Percentiles rank a stretch among this genome's conserved stretches.
phyloP scores from a whole-genome alignment of 2,888 invertebrate species.

The Caenorhabditis sp. region DNA sequence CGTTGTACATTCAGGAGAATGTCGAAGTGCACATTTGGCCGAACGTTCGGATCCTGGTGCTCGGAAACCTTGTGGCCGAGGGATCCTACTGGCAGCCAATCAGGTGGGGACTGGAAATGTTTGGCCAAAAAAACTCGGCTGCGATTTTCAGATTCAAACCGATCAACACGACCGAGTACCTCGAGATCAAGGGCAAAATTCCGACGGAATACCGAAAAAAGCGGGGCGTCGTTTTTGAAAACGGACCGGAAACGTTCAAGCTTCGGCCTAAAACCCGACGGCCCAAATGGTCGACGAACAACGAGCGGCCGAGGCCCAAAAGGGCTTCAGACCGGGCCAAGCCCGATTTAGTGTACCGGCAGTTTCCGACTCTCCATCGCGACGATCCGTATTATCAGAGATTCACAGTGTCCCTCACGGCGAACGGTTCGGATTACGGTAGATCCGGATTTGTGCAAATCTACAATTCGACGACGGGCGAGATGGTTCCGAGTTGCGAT shows the following conservation, averaged over 20 bases:
- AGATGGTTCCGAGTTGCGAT: slow-evolving; percentile 98
- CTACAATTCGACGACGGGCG: slow-evolving; percentile 93
- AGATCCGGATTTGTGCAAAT: slow-evolving; percentile 81
- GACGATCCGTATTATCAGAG: slow-evolving; percentile 77
- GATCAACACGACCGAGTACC: slow-evolving; percentile 77
- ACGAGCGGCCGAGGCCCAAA: background rate
- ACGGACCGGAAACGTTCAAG: too few species aligned
- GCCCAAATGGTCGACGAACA: background rate
- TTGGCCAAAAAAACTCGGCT: too few species aligned
- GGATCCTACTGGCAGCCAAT: slow-evolving; percentile 85
- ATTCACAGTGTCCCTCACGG: slow-evolving; percentile 67
- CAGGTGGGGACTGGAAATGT: too few species aligned
- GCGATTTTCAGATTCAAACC: slow-evolving; percentile 79
- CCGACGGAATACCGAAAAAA: slow-evolving; percentile 65
- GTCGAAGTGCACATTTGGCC: slow-evolving; percentile 89
- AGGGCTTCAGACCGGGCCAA: slow-evolving; percentile 48
- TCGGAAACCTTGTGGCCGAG: slow-evolving; percentile 90
- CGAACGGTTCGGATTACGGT: slow-evolving; percentile 65
- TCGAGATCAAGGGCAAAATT: slow-evolving; percentile 65
- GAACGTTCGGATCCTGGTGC: slow-evolving; percentile 85
- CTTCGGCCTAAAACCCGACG: too few species aligned
- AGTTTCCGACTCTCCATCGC: slow-evolving; percentile 76
- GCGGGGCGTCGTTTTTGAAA: background rate
- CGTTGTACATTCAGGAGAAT: slow-evolving; percentile 89
- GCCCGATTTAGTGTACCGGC: slow-evolving; percentile 70